Base-by-base conservation (phyloP, 2,888 invertebrate species). In the Spodoptera littoralis region DNA sequence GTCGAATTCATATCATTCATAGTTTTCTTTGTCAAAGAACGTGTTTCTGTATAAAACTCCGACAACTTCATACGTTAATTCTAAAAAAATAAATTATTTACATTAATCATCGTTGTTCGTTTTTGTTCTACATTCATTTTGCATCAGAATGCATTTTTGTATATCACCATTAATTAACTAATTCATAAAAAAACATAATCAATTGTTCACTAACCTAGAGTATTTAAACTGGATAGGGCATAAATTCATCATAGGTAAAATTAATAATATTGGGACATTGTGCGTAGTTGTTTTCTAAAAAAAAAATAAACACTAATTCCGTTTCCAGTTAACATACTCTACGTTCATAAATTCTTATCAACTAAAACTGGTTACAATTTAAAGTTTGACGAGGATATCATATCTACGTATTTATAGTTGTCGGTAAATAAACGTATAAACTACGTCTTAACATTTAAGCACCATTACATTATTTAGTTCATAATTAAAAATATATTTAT, bases 401-500 rank as follows among this genome's bases (percentile, higher is more conserved):
- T 30, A 51, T 43, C 46, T 52, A 41, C 36, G 36, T 60, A 55
- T 4, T 65, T 42, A 56, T 44, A 65, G 60, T 61, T 69, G 69
- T 65, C 73, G 73, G 69, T 48, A 60, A 58, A 60, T 56, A 65
- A 63, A 63, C 55, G 51, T 65, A 44, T 49, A 60, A 60, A 63
- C 69, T 66, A 76, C 60, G 64, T 74, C 68, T 76, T 77, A 73
- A 52, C 54, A 65, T 58, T 65, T 65, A 76, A 79, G 79, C 79
- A 79, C 79, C 79, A 79, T 79, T 74, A 69, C 59, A 70, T 67
- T 64, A 76, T 65, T 68, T 64, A 72, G 56, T 68, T 60, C 63
- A 57, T 71, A 63, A 49, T 72, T 69, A 73, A 69, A 56, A 56
- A 69, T 47, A 62, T 59, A 65, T 59, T 65, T 73, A 73, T 30